Evolutionary conservation across 1,140 invertebrate species (phyloP), one percentile per base, ranked within the genome.

Genomic region (Pissodes strobi): DNA sequence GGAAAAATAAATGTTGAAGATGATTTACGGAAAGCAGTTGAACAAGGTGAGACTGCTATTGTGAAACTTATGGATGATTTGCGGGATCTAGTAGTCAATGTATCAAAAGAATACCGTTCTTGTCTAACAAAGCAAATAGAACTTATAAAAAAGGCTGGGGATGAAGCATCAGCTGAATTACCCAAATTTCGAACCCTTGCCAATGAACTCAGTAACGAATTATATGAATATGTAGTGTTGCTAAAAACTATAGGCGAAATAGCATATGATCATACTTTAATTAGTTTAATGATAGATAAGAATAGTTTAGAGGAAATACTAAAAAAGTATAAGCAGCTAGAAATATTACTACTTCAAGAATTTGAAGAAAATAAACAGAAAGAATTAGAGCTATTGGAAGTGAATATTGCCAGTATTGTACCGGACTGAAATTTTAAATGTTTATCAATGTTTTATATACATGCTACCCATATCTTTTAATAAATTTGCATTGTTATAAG

Each of bases 51-150:
- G 21, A 41, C 49, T 25, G 72, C 72, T 30, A 30, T 76, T 13
- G 21, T 67, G 2, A 41, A 74, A 38, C 51, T 78, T 3, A 75
- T 78, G 66, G 25, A 69, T 12, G 56, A 68, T 1, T 52, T 78
- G 12, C 55, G 68, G 52, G 56, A 69, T 2, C 67, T 70, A 18
- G 62, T 78, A 17, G 46, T 64, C 9, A 68, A 68, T 22, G 69
- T 67, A 18, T 72, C 72, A 30, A 59, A 71, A 43, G 69, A 75
- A 49, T 78, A 78, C 60, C 60, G 72, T 43, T 53, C 58, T 27
- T 74, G 68, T 61, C 25, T 76, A 9, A 41, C 46, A 21, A 72
- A 72, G 52, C 76, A 78, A 71, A 78, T 78, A 19, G 67, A 74
- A 34, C 59, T 77, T 13, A 74, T 68, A 9, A 25, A 67, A 51